Percentiles rank a stretch among this genome's conserved stretches.
Evolutionary conservation across 1,140 invertebrate species (phyloP).

Genomic region (Drosophila ambigua): DNA sequence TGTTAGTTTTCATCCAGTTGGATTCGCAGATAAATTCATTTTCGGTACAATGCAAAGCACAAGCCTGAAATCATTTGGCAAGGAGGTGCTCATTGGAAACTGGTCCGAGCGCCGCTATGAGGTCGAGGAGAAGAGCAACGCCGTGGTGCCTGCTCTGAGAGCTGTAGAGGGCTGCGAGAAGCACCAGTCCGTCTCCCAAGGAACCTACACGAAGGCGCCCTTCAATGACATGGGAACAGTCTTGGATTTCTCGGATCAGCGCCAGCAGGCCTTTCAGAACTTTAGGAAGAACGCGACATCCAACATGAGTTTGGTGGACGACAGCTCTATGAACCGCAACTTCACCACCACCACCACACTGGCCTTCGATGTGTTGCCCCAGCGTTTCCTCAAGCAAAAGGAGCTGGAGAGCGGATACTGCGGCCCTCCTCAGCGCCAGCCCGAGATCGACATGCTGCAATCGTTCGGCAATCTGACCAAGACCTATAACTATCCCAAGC

Average conservation of each 20-base stretch:
- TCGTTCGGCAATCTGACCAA: conserved; percentile 51
- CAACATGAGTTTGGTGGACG: conserved; percentile 32
- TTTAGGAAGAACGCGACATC: conserved; percentile 17
- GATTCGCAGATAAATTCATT: no score
- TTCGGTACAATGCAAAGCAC: not conserved
- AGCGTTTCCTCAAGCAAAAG: not conserved
- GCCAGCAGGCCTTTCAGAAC: conserved; percentile 30
- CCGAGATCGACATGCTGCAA: conserved; percentile 38
- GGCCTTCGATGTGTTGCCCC: conserved; percentile 46
- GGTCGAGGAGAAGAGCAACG: conserved; percentile 41
- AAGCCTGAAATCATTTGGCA: conserved; percentile 33
- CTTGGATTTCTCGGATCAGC: conserved; percentile 21
- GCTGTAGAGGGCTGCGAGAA: conserved; percentile 32
- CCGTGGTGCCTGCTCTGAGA: conserved; percentile 54
- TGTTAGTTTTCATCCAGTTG: no score
- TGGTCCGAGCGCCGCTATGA: conserved; percentile 60
- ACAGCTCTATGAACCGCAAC: conserved; percentile 23
- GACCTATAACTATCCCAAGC: conserved; percentile 24
- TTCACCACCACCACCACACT: conserved; percentile 60
- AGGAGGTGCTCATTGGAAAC: conserved; percentile 57
- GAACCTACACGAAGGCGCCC: conserved; percentile 25
- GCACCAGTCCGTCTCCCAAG: conserved; percentile 46
- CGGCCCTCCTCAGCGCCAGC: conserved; percentile 3
- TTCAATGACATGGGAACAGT: not conserved
- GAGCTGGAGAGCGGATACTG: not conserved